Conservation (phyloP, 2,113 vertebrate genomes). For the Colinus virginianus region DNA sequence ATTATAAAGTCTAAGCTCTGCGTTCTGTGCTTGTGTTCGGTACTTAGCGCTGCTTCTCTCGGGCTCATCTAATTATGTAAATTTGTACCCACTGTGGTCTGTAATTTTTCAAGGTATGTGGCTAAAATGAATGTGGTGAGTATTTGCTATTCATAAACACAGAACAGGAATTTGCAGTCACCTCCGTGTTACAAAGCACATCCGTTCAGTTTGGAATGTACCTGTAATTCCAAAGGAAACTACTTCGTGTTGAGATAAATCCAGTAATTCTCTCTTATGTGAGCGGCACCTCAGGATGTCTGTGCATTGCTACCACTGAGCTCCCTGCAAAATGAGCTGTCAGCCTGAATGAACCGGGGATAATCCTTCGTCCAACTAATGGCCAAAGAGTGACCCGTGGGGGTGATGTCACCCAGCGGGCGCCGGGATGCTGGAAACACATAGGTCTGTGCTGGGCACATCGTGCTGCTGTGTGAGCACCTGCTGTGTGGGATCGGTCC, state of each 20-base stretch:
- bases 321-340: slow-evolving; percentile 23
- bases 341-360: neutral
- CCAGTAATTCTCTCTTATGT: neutral
- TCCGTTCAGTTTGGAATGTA: neutral
- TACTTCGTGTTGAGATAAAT: neutral
- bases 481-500: neutral
- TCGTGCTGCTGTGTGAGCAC: accelerated
- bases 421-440: neutral
- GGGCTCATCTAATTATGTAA: slow-evolving; percentile 48
- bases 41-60: slow-evolving; percentile 17
- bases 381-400: slow-evolving; percentile 9
- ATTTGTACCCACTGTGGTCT: slow-evolving; percentile 23
- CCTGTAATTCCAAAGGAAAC: neutral
- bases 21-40: slow-evolving; percentile 4
- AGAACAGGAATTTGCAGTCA: slow-evolving; percentile 23
- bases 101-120: slow-evolving; percentile 46
- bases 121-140: slow-evolving; percentile 21
- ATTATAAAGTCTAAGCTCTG: slow-evolving; percentile 11
- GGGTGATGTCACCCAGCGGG: slow-evolving; percentile 24
- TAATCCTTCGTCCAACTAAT: neutral
- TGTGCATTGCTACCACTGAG: neutral
- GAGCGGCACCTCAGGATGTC: slow-evolving; percentile 4
- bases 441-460: neutral
- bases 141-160: slow-evolving; percentile 10
- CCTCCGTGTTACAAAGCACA: neutral